phyloP scores from a whole-genome alignment of 2,113 vertebrate species.

The Xyliphius kryptos region DNA sequence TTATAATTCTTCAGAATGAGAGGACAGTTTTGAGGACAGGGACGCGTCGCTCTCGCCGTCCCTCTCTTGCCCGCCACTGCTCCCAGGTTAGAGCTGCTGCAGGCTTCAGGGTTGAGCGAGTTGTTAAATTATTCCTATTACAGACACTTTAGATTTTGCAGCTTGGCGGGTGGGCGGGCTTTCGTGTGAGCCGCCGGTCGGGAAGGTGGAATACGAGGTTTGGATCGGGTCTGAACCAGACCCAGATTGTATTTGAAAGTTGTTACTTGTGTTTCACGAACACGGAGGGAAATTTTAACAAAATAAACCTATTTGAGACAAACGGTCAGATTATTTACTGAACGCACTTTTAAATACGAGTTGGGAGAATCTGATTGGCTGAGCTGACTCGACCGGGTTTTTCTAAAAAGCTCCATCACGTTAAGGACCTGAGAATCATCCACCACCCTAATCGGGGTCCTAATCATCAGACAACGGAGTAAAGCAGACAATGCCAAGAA shows the following conservation, averaged over 20 bases:
- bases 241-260: conserved; percentile 12
- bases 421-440: too few species aligned
- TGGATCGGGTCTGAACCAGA: conserved; percentile 20
- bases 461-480: neutral
- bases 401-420: too few species aligned
- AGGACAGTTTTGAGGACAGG: conserved; percentile 35
- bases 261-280: conserved; percentile 28
- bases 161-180: too few species aligned
- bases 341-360: neutral
- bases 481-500: too few species aligned
- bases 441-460: too few species aligned
- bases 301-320: conserved; percentile 47
- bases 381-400: too few species aligned
- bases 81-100: conserved; percentile 46
- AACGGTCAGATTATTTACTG: conserved; percentile 8
- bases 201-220: conserved; percentile 20
- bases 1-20: conserved; percentile 53
- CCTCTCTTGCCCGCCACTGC: conserved; percentile 52
- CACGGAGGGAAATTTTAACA: conserved; percentile 61
- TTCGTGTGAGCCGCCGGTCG: neutral
- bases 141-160: too few species aligned
- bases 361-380: too few species aligned
- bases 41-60: too few species aligned
- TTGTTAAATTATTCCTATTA: conserved; percentile 1
- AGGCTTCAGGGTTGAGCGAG: neutral